A percentile compares a stretch with the other conserved stretches of the same genome.
Evolutionary conservation across 2,888 invertebrate genomes (phyloP).

Genomic region (Volucella inanis): DNA sequence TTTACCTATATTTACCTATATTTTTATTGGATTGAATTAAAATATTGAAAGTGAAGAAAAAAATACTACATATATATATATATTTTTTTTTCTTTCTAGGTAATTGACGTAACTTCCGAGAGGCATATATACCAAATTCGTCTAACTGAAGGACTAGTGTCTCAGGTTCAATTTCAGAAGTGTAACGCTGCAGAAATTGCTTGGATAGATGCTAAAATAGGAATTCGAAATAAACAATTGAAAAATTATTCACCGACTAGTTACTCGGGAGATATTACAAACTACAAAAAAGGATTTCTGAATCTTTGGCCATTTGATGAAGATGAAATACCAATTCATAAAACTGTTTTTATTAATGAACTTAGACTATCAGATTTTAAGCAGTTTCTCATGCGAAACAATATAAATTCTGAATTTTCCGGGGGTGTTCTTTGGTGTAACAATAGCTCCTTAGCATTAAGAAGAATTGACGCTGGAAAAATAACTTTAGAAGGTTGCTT

Average conservation of each 20-base stretch:
- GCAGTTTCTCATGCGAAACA: slow-evolving; percentile 89
- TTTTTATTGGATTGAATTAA: too few relatives aligned
- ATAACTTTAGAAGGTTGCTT: slow-evolving; percentile 96
- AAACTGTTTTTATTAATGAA: slow-evolving; percentile 95
- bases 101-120: slow-evolving; percentile 97
- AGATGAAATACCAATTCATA: slow-evolving; percentile 87
- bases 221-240: slow-evolving; percentile 86
- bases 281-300: slow-evolving; percentile 85
- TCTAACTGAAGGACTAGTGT: slow-evolving; percentile 94
- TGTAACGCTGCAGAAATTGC: slow-evolving; percentile 96
- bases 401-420: slow-evolving; percentile 93
- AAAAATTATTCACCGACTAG: too few relatives aligned
- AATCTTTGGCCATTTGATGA: slow-evolving; percentile 87
- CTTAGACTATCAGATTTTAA: slow-evolving; percentile 96
- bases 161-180: slow-evolving; percentile 92
- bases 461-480: slow-evolving; percentile 94
- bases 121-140: slow-evolving; percentile 99
- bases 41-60: too few relatives aligned
- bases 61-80: not conserved
- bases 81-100: slow-evolving; percentile 70
- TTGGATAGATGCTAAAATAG: slow-evolving; percentile 94
- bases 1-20: too few relatives aligned
- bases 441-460: slow-evolving; percentile 93
- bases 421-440: slow-evolving; percentile 97
- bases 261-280: slow-evolving; percentile 76